Conservation (phyloP, 1,140 invertebrate genomes). For the Drosophila insularis region DNA sequence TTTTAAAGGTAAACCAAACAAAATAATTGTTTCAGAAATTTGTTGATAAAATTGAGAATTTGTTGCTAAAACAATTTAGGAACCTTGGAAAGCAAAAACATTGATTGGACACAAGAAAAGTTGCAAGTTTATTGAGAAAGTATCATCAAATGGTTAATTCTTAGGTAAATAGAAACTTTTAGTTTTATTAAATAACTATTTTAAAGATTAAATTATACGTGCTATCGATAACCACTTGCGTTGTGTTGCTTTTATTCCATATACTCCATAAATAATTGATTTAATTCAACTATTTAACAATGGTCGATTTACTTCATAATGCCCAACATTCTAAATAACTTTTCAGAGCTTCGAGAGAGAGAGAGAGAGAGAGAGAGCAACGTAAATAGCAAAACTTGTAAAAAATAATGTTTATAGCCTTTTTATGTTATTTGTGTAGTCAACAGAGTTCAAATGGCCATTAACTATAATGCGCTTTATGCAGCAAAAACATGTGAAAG, state of each 20-base stretch:
- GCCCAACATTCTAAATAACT: neutral
- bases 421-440: constrained; percentile 13
- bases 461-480: constrained; percentile 23
- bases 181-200: too few species aligned
- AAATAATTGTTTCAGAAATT: too few species aligned
- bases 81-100: too few species aligned
- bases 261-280: neutral
- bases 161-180: too few species aligned
- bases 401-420: constrained; percentile 31
- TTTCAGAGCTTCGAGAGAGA: neutral
- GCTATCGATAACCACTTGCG: constrained; percentile 1
- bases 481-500: constrained; percentile 27
- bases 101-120: too few species aligned
- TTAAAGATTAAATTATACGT: too few species aligned
- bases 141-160: too few species aligned
- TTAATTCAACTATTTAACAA: neutral
- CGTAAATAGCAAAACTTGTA: constrained; percentile 9
- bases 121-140: too few species aligned
- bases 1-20: too few species aligned
- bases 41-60: too few species aligned
- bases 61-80: too few species aligned
- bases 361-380: neutral
- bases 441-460: constrained; percentile 1
- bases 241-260: neutral
- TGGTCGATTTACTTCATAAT: constrained; percentile 5